Percentiles rank a stretch among this genome's conserved stretches.
Conservation (phyloP, 2,113 vertebrate species). For the Puffinus mauretanicus region DNA sequence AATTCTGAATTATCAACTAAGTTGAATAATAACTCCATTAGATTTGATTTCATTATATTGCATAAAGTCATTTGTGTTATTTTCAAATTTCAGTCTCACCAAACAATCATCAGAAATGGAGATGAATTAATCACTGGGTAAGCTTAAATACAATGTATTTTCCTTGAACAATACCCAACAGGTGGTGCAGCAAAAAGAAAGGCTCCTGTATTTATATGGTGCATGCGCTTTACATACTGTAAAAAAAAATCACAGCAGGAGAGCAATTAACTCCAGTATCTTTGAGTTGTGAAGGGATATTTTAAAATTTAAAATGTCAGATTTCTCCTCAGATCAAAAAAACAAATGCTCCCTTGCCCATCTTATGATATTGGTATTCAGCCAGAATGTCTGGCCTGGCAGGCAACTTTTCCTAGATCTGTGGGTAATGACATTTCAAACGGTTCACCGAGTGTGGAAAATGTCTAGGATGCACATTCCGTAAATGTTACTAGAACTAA, state of each 20-base stretch:
- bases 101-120: neutral
- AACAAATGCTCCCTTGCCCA: neutral
- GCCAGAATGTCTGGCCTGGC: neutral
- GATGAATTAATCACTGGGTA: neutral
- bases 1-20: neutral
- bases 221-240: neutral
- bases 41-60: neutral
- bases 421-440: slow-evolving; percentile 46
- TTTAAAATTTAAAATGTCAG: neutral
- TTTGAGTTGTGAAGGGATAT: neutral
- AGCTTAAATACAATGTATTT: neutral
- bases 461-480: neutral
- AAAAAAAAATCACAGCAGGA: neutral
- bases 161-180: neutral
- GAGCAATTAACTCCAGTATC: neutral
- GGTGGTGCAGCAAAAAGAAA: neutral
- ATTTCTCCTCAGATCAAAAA: neutral
- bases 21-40: neutral
- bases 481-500: neutral
- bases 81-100: neutral
- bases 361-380: neutral
- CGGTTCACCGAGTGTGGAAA: neutral
- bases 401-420: slow-evolving; percentile 13
- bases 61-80: neutral
- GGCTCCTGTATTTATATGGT: neutral